These are phyloP conservation scores for Hippocampus comes DNA, from an alignment of 2,113 vertebrate species.

Conservation along the genomic window DNA sequence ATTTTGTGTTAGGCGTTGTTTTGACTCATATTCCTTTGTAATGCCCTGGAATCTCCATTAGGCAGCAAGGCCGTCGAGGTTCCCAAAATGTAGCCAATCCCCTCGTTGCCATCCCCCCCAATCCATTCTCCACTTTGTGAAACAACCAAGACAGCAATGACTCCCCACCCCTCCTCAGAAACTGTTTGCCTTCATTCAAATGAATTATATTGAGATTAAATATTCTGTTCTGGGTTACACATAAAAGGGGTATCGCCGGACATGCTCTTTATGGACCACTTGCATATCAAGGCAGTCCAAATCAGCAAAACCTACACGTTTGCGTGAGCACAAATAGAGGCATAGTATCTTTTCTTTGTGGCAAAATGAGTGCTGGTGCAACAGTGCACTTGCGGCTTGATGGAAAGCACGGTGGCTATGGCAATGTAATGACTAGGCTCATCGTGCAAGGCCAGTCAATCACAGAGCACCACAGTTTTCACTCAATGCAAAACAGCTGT, in stretches of 20 bases:
- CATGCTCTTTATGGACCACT: constrained; percentile 10
- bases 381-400: constrained; percentile 39
- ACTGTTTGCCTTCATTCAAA: constrained; percentile 37
- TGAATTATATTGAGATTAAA: neutral
- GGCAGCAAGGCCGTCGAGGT: constrained; percentile 37
- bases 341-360: constrained; percentile 15
- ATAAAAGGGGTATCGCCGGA: constrained; percentile 20
- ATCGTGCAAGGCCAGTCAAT: constrained; percentile 65
- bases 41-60: constrained; percentile 62
- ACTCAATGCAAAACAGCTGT: constrained; percentile 67
- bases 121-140: constrained; percentile 20
- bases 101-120: neutral
- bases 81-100: constrained; percentile 29
- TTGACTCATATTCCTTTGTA: constrained; percentile 53
- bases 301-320: constrained; percentile 29
- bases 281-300: constrained; percentile 22
- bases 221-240: constrained; percentile 14
- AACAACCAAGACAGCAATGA: constrained; percentile 36
- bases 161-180: constrained; percentile 20
- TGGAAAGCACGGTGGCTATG: constrained; percentile 34
- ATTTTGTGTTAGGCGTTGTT: constrained; percentile 60
- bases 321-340: constrained; percentile 21
- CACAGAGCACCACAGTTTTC: constrained; percentile 56
- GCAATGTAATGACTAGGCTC: constrained; percentile 47
- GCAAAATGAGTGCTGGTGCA: constrained; percentile 22